Conservation (phyloP, 2,113 vertebrate species). For the Trinectes maculatus region DNA sequence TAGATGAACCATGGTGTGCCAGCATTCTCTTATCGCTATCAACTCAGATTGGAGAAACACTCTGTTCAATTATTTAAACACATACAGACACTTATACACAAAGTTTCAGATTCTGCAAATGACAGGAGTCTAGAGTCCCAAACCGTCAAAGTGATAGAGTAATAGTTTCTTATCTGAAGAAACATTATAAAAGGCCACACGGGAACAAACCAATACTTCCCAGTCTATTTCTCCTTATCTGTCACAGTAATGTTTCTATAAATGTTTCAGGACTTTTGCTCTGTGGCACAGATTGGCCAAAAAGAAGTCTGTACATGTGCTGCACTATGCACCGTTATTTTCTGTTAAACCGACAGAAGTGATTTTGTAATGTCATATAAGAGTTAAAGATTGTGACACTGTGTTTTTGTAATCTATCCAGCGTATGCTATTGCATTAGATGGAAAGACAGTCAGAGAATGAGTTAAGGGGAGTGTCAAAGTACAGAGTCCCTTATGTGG, state of each 20-base stretch:
- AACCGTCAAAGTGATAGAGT: too few relatives aligned
- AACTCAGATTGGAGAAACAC: conserved; percentile 25
- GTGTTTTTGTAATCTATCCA: conserved; percentile 7
- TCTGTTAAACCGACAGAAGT: conserved; percentile 13
- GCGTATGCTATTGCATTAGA: not conserved
- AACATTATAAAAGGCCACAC: not conserved
- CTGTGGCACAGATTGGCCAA: not conserved
- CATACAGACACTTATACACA: conserved; percentile 5
- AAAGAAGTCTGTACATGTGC: not conserved
- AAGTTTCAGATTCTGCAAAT: not conserved
- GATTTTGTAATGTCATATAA: conserved; percentile 15
- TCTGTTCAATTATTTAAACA: conserved; percentile 56
- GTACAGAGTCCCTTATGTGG: conserved; percentile 33
- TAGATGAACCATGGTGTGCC: conserved; percentile 34
- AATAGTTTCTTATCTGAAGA: not conserved
- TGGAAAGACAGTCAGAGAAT: not conserved
- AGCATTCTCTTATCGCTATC: conserved; percentile 19
- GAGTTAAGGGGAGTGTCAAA: not conserved
- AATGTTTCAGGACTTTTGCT: not conserved
- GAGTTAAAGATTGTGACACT: conserved; percentile 31
- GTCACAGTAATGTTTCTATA: too few relatives aligned
- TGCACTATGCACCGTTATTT: not conserved
- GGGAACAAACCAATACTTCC: not conserved
- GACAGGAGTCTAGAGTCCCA: too few relatives aligned
- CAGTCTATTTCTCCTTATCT: not conserved